Base-by-base conservation (phyloP, 2,888 invertebrate genomes). In the Megaustenia siamemsis region DNA sequence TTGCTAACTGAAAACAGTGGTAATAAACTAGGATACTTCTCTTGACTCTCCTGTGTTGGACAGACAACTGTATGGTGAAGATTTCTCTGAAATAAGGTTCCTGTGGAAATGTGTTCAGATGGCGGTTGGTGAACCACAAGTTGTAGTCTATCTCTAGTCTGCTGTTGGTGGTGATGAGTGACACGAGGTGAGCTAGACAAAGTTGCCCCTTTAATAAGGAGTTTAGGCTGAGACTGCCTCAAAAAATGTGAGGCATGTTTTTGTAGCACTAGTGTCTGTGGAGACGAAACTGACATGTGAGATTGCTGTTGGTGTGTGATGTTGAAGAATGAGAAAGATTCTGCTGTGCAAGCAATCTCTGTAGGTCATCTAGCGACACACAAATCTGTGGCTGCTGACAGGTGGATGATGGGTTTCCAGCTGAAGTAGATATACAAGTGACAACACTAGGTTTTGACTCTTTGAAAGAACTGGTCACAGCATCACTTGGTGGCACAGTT, bases 361-460 rank as follows among this genome's bases (percentile, higher is more conserved):
- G 71, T 15, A 84, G 45, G 32, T 84, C 84, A 12, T 84, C 84
- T 38, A 84, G 38, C 10, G 84, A 80, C 45, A 84, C 40, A 24
- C 66, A 49, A 60, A 79, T 84, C 6, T 84, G 83, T 2, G 83
- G 83, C 63, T 79, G 78, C 35, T n/a, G 69, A 21, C 24, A 71
- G 3, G 53, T n/a, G 38, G 77, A n/a, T 1, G 40, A n/a, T 38
- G 40, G 21, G 28, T n/a, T 43, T n/a, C 49, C 53, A 28, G 77
- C 21, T 28, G 77, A 66, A 40, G 69, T n/a, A n/a, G 63, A 66
- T 10, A 73, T 49, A 56, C 75, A 53, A 18, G 80, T 63, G 38
- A 73, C 43, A 2, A 71, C 71, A 71, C 43, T 60, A 32, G 45
- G 38, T 21, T 38, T 68, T 0, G 80, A 32, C n/a, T 0, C 80